These are phyloP conservation scores for Leptoteleia sp. DNA, from an alignment of 1,140 invertebrate species.

Conservation along the genomic window DNA sequence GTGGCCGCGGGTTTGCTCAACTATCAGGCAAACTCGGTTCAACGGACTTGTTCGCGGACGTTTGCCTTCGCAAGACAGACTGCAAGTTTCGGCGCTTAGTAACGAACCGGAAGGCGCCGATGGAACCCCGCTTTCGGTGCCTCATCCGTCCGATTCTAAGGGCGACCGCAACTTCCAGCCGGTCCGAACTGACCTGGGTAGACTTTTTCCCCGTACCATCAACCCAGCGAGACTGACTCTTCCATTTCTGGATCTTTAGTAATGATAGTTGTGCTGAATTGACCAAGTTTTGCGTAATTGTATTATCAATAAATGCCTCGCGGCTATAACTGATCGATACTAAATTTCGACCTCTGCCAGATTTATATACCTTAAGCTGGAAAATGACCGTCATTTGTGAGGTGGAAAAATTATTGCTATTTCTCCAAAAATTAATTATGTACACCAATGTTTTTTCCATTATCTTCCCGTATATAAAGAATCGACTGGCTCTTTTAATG, in stretches of 20 bases:
- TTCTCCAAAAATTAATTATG: too few relatives aligned
- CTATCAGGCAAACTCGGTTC: constrained; percentile 66
- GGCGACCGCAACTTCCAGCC: constrained; percentile 44
- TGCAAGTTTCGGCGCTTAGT: constrained; percentile 61
- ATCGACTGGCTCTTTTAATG: too few relatives aligned
- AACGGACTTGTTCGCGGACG: constrained; percentile 66
- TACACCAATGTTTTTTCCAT: too few relatives aligned
- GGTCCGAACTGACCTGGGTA: constrained; percentile 46
- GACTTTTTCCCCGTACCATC: constrained; percentile 31
- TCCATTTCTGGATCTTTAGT: too few relatives aligned
- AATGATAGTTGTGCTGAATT: not conserved
- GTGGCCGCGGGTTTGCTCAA: constrained; percentile 60
- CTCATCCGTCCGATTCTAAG: constrained; percentile 40
- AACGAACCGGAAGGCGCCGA: constrained; percentile 53
- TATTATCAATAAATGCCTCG: constrained; percentile 10
- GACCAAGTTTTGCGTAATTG: constrained; percentile 17
- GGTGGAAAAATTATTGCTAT: too few relatives aligned
- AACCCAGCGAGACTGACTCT: constrained; percentile 10
- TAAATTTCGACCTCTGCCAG: too few relatives aligned
- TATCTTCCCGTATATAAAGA: too few relatives aligned
- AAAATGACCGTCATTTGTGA: too few relatives aligned
- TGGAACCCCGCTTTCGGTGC: constrained; percentile 26
- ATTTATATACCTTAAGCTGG: too few relatives aligned
- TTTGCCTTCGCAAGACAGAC: constrained; percentile 57
- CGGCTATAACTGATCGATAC: constrained; percentile 1